Percentiles rank a stretch among this genome's conserved stretches.
These are phyloP conservation scores for Perca fluviatilis DNA, from an alignment of 2,113 vertebrate genomes.

Conservation along the genomic window DNA sequence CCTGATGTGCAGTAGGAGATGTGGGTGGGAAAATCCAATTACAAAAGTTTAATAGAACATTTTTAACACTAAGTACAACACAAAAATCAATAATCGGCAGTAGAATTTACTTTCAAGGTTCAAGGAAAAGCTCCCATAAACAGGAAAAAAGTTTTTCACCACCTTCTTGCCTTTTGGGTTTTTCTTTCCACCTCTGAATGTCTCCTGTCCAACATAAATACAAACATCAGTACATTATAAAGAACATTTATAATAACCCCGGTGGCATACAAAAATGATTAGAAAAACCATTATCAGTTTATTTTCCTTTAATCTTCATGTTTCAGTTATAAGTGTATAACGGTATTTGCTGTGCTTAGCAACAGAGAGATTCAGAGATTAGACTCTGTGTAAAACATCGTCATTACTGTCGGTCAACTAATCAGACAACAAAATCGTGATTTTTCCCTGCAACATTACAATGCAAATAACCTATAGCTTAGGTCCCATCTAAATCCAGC, in stretches of 20 bases:
- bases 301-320: background rate
- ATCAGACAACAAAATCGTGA: no score
- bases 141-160: background rate
- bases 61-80: background rate
- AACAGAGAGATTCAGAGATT: background rate
- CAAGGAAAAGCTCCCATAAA: background rate
- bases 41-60: background rate
- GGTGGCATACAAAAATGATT: background rate
- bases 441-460: no score
- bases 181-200: background rate
- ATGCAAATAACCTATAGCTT: background rate
- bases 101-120: background rate
- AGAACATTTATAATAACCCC: background rate
- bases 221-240: background rate
- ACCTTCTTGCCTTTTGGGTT: background rate
- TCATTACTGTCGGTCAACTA: background rate
- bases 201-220: background rate
- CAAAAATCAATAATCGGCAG: background rate
- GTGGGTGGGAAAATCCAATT: conserved; percentile 2
- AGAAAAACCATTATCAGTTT: background rate
- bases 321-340: background rate
- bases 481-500: background rate
- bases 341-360: background rate
- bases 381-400: background rate
- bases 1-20: background rate